phyloP scores from a whole-genome alignment of 2,113 vertebrate species.

The Mirza zaza region DNA sequence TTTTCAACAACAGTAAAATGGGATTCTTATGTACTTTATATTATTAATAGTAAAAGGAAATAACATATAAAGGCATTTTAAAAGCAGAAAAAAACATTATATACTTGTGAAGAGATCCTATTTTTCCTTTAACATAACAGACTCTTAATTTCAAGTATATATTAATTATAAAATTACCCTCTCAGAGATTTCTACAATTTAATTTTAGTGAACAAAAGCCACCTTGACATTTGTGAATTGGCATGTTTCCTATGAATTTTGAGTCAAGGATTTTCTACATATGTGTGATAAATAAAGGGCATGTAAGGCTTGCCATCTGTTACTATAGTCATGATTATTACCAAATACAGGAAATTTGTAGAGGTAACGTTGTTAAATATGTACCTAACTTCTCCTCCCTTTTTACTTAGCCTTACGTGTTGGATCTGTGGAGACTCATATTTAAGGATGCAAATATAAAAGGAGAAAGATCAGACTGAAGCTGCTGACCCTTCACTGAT shows the following conservation, averaged over 20 bases:
- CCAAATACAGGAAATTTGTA: background rate
- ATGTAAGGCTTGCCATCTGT: background rate
- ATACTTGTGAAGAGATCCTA: background rate
- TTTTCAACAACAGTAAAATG: background rate
- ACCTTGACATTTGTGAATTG: background rate
- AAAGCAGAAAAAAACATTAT: conserved; percentile 15
- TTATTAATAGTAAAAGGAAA: background rate
- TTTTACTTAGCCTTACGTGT: background rate
- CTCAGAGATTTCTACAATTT: background rate
- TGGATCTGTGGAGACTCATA: background rate
- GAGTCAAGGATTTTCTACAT: background rate
- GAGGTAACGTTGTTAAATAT: background rate
- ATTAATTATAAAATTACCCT: background rate
- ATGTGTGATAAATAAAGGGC: background rate
- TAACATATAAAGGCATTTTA: background rate
- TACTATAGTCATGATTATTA: background rate
- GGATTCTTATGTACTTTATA: background rate
- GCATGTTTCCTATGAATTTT: background rate
- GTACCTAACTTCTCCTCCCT: background rate
- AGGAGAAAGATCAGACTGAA: background rate
- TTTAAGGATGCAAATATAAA: background rate
- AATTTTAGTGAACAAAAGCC: conserved; percentile 27
- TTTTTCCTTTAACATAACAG: conserved; percentile 4
- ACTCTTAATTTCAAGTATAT: background rate
- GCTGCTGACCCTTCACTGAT: background rate